A percentile compares a stretch with the other conserved stretches of the same genome.
Evolutionary conservation across 1,140 invertebrate genomes (phyloP).

Genomic region (Parasteatoda tepidariorum): DNA sequence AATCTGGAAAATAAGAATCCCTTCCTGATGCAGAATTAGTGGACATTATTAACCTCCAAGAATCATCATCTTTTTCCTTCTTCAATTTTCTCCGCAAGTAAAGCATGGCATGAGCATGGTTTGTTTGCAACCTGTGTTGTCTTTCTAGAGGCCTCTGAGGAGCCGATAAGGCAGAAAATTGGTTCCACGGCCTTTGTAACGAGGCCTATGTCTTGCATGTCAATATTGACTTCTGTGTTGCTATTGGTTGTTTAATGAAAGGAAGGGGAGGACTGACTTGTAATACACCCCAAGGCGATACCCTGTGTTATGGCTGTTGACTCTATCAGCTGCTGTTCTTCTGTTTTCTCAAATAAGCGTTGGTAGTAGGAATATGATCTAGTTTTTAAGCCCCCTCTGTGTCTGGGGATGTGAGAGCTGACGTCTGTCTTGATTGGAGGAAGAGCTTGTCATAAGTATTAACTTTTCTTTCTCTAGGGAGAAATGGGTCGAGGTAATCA

Average conservation of each 20-base stretch:
- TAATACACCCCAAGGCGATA: constrained; percentile 35
- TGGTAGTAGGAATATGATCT: not conserved
- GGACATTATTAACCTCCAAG: constrained; percentile 22
- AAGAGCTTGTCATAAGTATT: too few species aligned
- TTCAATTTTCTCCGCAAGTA: too few species aligned
- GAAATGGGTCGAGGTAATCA: too few species aligned
- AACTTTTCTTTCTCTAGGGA: too few species aligned
- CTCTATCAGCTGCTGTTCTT: constrained; percentile 21
- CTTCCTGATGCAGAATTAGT: not conserved
- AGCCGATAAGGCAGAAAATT: constrained; percentile 55
- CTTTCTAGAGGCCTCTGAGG: constrained; percentile 7
- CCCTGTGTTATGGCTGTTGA: constrained; percentile 24
- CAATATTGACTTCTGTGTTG: constrained; percentile 50
- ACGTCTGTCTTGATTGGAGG: too few species aligned
- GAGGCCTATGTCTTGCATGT: constrained; percentile 29
- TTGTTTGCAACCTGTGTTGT: constrained; percentile 48
- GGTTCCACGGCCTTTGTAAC: constrained; percentile 27
- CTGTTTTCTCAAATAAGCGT: not conserved
- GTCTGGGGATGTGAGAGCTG: too few species aligned
- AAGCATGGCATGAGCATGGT: not conserved
- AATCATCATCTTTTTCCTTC: constrained; percentile 6
- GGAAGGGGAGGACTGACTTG: constrained; percentile 18
- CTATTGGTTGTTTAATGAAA: constrained; percentile 52
- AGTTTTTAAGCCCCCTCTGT: constrained; percentile 2
- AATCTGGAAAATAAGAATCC: not conserved